A percentile compares a stretch with the other conserved stretches of the same genome.
Evolutionary conservation across 1,140 invertebrate genomes (phyloP).

Genomic region (Apis dorsata): DNA sequence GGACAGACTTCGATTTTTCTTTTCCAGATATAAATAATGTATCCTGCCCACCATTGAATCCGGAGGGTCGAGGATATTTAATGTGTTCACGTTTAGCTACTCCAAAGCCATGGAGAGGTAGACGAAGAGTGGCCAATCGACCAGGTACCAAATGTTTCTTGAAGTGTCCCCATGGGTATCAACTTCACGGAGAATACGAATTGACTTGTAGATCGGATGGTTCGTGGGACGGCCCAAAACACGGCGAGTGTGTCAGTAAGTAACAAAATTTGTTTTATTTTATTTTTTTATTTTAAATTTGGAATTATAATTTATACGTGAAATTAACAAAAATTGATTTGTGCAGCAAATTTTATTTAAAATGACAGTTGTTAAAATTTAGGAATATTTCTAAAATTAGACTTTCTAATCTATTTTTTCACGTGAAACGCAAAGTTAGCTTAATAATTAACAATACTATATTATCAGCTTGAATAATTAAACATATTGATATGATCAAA

Average conservation of each 20-base stretch:
- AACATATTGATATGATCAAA: neutral
- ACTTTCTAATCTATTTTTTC: too few relatives aligned
- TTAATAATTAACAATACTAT: neutral
- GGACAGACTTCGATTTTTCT: neutral
- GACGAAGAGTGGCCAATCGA: conserved; percentile 69
- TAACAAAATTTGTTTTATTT: conserved; percentile 30
- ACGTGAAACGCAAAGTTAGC: too few relatives aligned
- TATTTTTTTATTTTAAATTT: neutral
- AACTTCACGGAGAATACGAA: conserved; percentile 77
- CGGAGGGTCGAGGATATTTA: conserved; percentile 74
- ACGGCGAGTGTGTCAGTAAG: conserved; percentile 79
- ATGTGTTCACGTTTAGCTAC: conserved; percentile 72
- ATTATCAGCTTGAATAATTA: neutral
- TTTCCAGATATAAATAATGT: conserved; percentile 66
- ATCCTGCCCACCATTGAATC: conserved; percentile 73
- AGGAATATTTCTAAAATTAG: too few relatives aligned
- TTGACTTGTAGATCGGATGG: conserved; percentile 75
- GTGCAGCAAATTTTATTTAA: too few relatives aligned
- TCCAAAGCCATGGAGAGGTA: conserved; percentile 66
- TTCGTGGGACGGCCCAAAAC: conserved; percentile 77
- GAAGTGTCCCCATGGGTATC: conserved; percentile 77
- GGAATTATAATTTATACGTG: neutral
- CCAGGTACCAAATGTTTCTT: conserved; percentile 78
- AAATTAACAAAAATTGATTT: too few relatives aligned
- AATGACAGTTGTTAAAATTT: too few relatives aligned